phyloP scores from a whole-genome alignment of 2,113 vertebrate species.

The Anhinga rufa region DNA sequence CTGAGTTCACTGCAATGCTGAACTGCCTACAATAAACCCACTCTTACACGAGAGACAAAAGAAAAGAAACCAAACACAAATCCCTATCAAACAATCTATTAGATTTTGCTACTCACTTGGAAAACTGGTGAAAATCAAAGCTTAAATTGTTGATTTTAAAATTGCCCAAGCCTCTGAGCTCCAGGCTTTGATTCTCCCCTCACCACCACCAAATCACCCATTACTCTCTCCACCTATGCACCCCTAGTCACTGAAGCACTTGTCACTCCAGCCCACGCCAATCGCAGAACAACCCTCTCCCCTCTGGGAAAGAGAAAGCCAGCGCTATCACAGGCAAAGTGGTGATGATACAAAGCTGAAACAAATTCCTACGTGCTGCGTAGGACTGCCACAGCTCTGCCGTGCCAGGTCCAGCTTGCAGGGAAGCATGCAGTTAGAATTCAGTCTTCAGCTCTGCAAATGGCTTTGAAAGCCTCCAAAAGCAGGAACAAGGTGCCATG shows the following conservation, averaged over 20 bases:
- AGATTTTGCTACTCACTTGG: neutral
- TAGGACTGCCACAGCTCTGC: neutral
- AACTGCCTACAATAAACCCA: neutral
- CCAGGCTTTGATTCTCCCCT: neutral
- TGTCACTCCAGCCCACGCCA: neutral
- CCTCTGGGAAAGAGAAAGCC: neutral
- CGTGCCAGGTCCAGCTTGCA: neutral
- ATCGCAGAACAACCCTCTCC: neutral
- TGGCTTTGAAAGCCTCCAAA: neutral
- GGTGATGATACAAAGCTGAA: neutral
- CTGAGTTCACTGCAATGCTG: neutral
- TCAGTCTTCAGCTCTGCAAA: neutral
- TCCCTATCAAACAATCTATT: neutral
- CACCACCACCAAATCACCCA: neutral
- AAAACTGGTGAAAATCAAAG: neutral
- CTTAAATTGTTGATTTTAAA: neutral
- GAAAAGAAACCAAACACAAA: neutral
- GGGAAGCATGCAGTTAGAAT: rapidly evolving
- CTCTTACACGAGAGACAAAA: rapidly evolving
- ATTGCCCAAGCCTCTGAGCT: neutral
- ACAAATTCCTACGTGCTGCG: neutral
- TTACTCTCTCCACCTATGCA: neutral
- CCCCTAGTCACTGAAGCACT: neutral
- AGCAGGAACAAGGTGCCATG: neutral
- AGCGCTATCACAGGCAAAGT: neutral